These are phyloP conservation scores for Holcopasites calliopsidis DNA, from an alignment of 1,140 invertebrate genomes.

Conservation along the genomic window DNA sequence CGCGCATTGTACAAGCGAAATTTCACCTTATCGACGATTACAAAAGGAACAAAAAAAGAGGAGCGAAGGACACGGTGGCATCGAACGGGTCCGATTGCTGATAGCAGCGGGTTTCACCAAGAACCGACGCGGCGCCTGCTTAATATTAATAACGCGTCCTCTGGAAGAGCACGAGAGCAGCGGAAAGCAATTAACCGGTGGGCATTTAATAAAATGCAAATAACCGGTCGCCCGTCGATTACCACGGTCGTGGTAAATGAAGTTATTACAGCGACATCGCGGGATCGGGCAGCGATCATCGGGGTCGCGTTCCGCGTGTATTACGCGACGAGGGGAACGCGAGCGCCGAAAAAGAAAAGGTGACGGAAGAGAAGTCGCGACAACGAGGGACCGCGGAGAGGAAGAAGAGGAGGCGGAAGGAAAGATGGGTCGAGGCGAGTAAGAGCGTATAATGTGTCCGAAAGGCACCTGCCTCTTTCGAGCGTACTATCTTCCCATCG, in stretches of 20 bases:
- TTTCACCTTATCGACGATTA: neutral
- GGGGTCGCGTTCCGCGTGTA: slow-evolving; percentile 21
- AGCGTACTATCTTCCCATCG: slow-evolving; percentile 71
- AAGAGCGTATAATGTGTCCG: slow-evolving; percentile 74
- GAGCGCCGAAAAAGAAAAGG: neutral
- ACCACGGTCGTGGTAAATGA: slow-evolving; percentile 33
- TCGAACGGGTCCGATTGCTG: no score
- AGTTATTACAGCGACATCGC: slow-evolving; percentile 47
- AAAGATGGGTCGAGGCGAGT: slow-evolving; percentile 59
- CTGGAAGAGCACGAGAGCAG: slow-evolving; percentile 9
- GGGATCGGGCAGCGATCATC: neutral
- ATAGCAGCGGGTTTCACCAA: neutral
- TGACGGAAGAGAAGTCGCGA: neutral
- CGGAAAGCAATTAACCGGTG: slow-evolving; percentile 38
- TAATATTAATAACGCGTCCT: slow-evolving; percentile 57
- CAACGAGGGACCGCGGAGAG: neutral
- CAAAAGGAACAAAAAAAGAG: neutral
- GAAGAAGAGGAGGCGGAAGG: slow-evolving; percentile 31
- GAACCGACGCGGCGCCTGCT: slow-evolving; percentile 29
- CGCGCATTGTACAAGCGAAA: neutral
- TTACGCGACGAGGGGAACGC: neutral
- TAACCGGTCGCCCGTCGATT: slow-evolving; percentile 22
- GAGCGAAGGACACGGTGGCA: no score
- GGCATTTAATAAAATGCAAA: slow-evolving; percentile 61
- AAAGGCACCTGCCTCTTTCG: slow-evolving; percentile 75